phyloP scores from a whole-genome alignment of 2,888 invertebrate genomes.

The Hyposoter dolosus region DNA sequence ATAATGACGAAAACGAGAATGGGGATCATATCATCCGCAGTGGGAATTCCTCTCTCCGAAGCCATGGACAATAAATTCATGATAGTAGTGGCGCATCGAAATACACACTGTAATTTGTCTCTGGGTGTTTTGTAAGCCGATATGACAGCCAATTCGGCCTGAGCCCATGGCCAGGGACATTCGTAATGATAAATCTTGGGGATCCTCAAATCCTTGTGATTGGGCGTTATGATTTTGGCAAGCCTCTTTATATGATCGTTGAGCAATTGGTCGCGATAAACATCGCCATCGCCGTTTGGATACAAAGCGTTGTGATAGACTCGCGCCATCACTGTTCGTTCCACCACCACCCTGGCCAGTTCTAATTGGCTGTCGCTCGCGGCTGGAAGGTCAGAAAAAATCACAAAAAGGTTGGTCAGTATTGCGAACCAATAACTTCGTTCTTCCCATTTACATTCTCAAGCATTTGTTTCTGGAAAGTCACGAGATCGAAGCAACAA shows the following conservation, averaged over 20 bases:
- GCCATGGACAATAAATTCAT: constrained; percentile 97
- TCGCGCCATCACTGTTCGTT: constrained; percentile 95
- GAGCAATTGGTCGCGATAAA: constrained; percentile 94
- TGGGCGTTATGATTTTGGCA: constrained; percentile 90
- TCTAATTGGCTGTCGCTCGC: constrained; percentile 90
- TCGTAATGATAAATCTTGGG: constrained; percentile 94
- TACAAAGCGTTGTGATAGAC: constrained; percentile 97
- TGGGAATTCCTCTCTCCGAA: constrained; percentile 91
- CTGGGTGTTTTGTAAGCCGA: constrained; percentile 96
- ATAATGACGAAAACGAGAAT: constrained; percentile 98
- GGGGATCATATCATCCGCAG: constrained; percentile 98
- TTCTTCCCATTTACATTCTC: not conserved
- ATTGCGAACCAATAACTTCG: not conserved
- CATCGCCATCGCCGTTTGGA: constrained; percentile 98
- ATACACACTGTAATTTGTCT: constrained; percentile 94
- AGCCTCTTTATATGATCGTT: constrained; percentile 95
- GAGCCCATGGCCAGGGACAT: constrained; percentile 98
- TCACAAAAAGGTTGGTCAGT: not conserved
- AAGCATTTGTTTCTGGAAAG: not conserved
- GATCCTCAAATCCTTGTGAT: constrained; percentile 93
- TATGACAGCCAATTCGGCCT: constrained; percentile 94
- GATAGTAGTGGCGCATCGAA: constrained; percentile 96
- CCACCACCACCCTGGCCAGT: constrained; percentile 93
- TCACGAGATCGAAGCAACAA: not conserved
- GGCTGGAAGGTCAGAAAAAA: constrained; percentile 84